Percentiles rank a stretch among this genome's conserved stretches.
phyloP scores from a whole-genome alignment of 2,797 vertebrate genomes.

The Crenichthys baileyi region DNA sequence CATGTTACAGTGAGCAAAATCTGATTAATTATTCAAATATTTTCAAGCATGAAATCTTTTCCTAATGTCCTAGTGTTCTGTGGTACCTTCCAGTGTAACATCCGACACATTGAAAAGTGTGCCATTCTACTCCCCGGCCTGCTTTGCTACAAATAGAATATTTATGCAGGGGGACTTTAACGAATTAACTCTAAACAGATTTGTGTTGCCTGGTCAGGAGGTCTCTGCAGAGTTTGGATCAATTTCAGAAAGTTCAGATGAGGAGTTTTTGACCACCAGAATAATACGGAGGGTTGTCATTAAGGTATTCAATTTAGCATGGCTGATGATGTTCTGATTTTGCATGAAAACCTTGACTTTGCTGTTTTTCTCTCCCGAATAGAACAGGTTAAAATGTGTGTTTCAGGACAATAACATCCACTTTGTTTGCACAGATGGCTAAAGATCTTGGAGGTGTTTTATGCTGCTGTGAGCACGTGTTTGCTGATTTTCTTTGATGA shows the following conservation, averaged over 20 bases:
- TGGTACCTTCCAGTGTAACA: slow-evolving; percentile 52
- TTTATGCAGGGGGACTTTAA: slow-evolving; percentile 19
- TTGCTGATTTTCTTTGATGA: slow-evolving; percentile 39
- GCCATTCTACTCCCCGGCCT: slow-evolving; percentile 58
- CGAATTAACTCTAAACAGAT: slow-evolving; percentile 61
- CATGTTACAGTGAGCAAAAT: slow-evolving; percentile 53
- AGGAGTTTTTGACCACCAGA: slow-evolving; percentile 92
- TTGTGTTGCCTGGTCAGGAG: slow-evolving; percentile 85
- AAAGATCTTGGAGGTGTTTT: slow-evolving; percentile 27
- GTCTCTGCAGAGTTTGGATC: slow-evolving; percentile 85
- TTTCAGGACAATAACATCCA: slow-evolving; percentile 6
- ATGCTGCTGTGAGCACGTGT: slow-evolving; percentile 35
- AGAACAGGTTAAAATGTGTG: slow-evolving; percentile 5
- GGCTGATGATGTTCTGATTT: slow-evolving; percentile 31
- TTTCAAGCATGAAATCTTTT: slow-evolving; percentile 59
- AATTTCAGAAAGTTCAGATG: slow-evolving; percentile 89
- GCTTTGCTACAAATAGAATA: slow-evolving; percentile 45
- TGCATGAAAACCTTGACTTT: slow-evolving; percentile 41
- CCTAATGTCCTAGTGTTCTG: slow-evolving; percentile 45
- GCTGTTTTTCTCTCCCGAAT: slow-evolving; percentile 8
- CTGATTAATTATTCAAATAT: background rate
- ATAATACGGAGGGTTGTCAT: slow-evolving; percentile 91
- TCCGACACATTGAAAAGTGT: slow-evolving; percentile 48
- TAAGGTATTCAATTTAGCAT: slow-evolving; percentile 84
- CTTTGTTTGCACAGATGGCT: slow-evolving; percentile 51